A percentile compares a stretch with the other conserved stretches of the same genome.
phyloP scores from a whole-genome alignment of 2,797 vertebrate genomes.

The Mareca penelope region DNA sequence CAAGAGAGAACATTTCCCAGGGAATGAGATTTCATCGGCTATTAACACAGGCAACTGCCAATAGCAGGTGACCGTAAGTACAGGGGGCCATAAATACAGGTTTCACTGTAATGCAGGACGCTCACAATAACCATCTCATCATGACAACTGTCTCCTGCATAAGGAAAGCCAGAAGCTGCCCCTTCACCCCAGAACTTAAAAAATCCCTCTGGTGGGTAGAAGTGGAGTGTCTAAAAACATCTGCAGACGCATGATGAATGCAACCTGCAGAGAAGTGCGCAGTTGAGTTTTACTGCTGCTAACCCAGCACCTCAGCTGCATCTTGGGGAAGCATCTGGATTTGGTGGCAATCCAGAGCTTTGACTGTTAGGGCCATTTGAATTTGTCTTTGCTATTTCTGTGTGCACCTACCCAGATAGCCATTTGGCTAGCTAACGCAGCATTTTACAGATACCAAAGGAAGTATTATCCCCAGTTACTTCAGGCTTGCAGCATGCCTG shows the following conservation, averaged over 20 bases:
- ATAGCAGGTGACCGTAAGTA: background rate
- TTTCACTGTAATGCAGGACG: background rate
- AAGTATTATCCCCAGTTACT: background rate
- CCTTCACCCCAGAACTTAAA: too few species aligned
- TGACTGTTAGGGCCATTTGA: too few species aligned
- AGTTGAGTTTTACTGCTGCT: background rate
- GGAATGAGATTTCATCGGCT: background rate
- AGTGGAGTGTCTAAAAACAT: background rate
- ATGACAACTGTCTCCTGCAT: background rate
- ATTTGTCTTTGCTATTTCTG: background rate
- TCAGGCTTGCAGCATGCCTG: background rate
- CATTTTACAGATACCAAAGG: background rate
- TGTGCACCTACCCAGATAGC: background rate
- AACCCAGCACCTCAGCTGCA: background rate
- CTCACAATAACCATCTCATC: background rate
- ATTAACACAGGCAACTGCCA: background rate
- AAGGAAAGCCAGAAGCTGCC: background rate
- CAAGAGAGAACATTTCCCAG: background rate
- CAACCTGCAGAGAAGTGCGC: background rate
- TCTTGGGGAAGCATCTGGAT: background rate
- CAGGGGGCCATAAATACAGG: background rate
- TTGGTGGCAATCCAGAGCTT: background rate
- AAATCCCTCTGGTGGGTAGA: background rate
- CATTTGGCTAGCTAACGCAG: fast-evolving
- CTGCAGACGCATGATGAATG: background rate